These are phyloP conservation scores for Tauraco hartlaubi DNA, from an alignment of 2,797 vertebrate species.

Conservation along the genomic window DNA sequence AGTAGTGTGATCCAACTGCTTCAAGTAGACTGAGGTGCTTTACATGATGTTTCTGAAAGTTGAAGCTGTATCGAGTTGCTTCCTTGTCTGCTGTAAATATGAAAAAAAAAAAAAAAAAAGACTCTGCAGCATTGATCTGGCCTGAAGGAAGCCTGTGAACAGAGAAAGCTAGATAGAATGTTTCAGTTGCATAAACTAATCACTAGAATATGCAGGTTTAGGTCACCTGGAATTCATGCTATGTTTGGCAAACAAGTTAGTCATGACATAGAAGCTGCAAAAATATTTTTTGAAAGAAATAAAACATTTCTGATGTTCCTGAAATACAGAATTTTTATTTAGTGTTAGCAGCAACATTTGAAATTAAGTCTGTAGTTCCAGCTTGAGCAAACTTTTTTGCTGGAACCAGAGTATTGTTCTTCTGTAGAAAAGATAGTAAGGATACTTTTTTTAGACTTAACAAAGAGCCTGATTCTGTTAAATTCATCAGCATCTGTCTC, in stretches of 20 bases:
- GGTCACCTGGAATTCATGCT: not conserved
- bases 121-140: not conserved
- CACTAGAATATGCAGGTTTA: not conserved
- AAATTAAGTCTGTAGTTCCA: not conserved
- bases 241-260: not conserved
- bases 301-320: not conserved
- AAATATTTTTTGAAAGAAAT: not conserved
- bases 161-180: not conserved
- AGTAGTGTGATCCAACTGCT: not conserved
- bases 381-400: not conserved
- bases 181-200: not conserved
- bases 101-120: not conserved
- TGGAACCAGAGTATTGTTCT: not conserved
- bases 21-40: not conserved
- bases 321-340: not conserved
- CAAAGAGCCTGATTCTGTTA: not conserved
- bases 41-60: not conserved
- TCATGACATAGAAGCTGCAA: not conserved
- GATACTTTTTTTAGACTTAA: not conserved
- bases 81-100: not conserved
- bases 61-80: not conserved
- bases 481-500: not conserved
- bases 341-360: not conserved
- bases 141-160: not conserved
- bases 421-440: not conserved